These are phyloP conservation scores for Ethmia dodecea DNA, from an alignment of 2,888 invertebrate species.

Conservation along the genomic window DNA sequence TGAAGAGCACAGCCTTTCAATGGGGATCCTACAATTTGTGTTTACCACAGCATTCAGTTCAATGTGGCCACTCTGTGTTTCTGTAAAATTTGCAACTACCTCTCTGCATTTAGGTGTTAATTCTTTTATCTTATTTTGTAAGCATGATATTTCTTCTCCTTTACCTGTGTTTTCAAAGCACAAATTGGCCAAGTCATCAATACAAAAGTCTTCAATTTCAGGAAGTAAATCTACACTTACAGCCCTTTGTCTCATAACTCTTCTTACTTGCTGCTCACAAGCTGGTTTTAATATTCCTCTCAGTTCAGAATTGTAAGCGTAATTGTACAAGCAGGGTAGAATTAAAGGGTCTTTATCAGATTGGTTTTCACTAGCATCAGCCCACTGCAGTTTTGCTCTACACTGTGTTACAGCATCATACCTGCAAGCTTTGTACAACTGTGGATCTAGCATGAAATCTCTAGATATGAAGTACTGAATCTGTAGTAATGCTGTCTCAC, in stretches of 20 bases:
- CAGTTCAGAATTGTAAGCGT: constrained; percentile 77
- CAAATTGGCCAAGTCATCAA: constrained; percentile 88
- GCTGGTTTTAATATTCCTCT: constrained; percentile 73
- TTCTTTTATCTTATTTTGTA: constrained; percentile 90
- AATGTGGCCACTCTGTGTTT: constrained; percentile 91
- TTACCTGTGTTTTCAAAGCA: constrained; percentile 92
- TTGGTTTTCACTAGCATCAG: constrained; percentile 79
- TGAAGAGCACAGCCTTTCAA: constrained; percentile 85
- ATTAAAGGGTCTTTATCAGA: constrained; percentile 90
- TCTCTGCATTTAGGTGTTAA: constrained; percentile 83
- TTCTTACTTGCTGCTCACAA: constrained; percentile 88
- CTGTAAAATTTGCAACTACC: constrained; percentile 90
- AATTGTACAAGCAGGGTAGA: constrained; percentile 92
- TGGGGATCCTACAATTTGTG: constrained; percentile 87
- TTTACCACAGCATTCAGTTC: constrained; percentile 93
- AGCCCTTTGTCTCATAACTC: constrained; percentile 96
- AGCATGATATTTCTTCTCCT: constrained; percentile 94
- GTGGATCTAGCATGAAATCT: constrained; percentile 95
- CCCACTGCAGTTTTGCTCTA: constrained; percentile 87
- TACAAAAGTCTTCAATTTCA: constrained; percentile 93
- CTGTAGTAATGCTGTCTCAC: constrained; percentile 94
- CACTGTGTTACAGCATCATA: constrained; percentile 91
- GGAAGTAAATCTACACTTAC: constrained; percentile 95
- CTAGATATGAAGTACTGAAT: constrained; percentile 98
- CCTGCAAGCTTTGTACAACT: constrained; percentile 91